Evolutionary conservation across 2,888 invertebrate genomes (phyloP).

Genomic region (Troilus luridus): DNA sequence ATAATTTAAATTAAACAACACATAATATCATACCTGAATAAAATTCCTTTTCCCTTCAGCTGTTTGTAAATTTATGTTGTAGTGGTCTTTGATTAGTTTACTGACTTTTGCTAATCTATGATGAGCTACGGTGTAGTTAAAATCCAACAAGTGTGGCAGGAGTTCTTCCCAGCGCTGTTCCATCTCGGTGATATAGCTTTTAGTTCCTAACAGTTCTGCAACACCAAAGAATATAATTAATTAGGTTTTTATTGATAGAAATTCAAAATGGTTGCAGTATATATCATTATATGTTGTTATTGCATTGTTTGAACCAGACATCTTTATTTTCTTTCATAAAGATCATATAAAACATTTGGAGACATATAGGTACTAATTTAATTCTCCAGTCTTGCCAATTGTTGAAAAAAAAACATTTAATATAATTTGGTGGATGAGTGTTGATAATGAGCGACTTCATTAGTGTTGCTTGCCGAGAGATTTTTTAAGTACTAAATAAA

Average conservation of each 20-base stretch:
- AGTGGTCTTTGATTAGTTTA: conserved; percentile 65
- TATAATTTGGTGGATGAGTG: too few species aligned
- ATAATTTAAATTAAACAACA: neutral
- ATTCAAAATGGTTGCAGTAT: too few species aligned
- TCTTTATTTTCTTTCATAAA: too few species aligned
- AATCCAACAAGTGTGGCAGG: conserved; percentile 66
- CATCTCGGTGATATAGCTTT: conserved; percentile 51
- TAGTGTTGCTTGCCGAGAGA: too few species aligned
- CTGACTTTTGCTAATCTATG: conserved; percentile 63
- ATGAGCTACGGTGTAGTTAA: conserved; percentile 65
- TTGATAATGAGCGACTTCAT: too few species aligned
- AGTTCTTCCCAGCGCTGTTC: conserved; percentile 65
- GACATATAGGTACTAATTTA: too few species aligned
- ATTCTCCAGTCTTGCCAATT: too few species aligned
- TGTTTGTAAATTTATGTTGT: conserved; percentile 56
- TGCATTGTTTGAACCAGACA: too few species aligned
- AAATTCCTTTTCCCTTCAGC: conserved; percentile 31
- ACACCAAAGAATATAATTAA: neutral
- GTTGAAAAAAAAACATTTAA: too few species aligned
- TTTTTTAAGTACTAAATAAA: too few species aligned
- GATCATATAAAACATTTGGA: too few species aligned
- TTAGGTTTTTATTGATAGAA: neutral
- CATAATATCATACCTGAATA: conserved; percentile 27
- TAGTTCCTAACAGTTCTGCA: conserved; percentile 57
- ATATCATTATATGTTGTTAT: too few species aligned